A percentile compares a stretch with the other conserved stretches of the same genome.
Conservation (phyloP, 2,797 vertebrate species). For the Lagodon rhomboides region DNA sequence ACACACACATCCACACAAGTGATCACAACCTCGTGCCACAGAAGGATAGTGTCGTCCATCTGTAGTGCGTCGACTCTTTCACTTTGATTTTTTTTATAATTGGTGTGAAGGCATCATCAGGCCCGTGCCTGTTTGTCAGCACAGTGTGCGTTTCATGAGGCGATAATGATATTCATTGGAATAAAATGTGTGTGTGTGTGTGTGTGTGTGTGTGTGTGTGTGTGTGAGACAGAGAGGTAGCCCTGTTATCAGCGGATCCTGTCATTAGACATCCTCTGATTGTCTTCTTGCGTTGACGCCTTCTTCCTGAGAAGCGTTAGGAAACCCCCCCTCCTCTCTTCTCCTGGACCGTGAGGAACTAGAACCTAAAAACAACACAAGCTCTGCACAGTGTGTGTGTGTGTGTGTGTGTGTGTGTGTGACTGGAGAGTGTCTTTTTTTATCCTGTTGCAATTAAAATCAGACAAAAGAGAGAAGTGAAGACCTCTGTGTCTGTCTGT, state of each 20-base stretch:
- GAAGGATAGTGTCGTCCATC: neutral
- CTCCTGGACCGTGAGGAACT: slow-evolving; percentile 56
- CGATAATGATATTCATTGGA: slow-evolving; percentile 22
- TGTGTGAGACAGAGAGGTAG: slow-evolving; percentile 13
- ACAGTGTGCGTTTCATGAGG: slow-evolving; percentile 3
- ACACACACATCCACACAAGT: neutral
- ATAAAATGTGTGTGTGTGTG: slow-evolving; percentile 24
- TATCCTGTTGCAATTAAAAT: neutral
- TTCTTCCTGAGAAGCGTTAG: slow-evolving; percentile 72
- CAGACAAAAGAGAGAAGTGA: neutral
- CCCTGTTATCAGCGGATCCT: slow-evolving; percentile 65
- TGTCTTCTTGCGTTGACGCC: slow-evolving; percentile 68
- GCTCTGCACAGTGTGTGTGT: slow-evolving; percentile 16
- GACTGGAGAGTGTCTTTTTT: slow-evolving; percentile 1
- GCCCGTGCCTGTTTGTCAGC: slow-evolving; percentile 10
- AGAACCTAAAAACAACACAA: slow-evolving; percentile 62
- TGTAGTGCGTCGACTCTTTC: neutral
- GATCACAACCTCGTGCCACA: neutral
- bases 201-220: slow-evolving; percentile 19
- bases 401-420: neutral
- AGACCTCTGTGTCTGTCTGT: too few species aligned
- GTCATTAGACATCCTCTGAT: slow-evolving; percentile 81
- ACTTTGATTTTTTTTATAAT: too few species aligned
- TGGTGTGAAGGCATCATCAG: neutral
- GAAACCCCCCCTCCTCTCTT: slow-evolving; percentile 31